phyloP scores from a whole-genome alignment of 2,113 vertebrate genomes.

The Brachyhypopomus occidentalis region DNA sequence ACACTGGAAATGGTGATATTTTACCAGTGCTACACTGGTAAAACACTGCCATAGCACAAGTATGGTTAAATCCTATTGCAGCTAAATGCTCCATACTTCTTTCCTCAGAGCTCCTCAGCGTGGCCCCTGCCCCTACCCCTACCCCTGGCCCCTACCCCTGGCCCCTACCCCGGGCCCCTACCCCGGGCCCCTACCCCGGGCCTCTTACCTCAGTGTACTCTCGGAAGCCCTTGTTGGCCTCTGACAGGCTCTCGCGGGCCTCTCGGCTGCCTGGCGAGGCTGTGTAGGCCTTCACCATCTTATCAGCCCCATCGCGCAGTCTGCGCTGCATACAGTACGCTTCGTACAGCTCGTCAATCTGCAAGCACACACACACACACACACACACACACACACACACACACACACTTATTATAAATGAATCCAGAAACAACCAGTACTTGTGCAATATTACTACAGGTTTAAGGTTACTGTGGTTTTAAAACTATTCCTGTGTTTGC shows the following conservation, averaged over 20 bases:
- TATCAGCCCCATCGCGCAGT: slow-evolving; percentile 90
- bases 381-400: not conserved
- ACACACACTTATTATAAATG: not conserved
- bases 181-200: no score
- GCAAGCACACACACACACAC: not conserved
- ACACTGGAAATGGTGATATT: not conserved
- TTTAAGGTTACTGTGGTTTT: no score
- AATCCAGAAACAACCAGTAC: no score
- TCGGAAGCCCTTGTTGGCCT: slow-evolving; percentile 91
- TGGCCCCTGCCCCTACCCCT: not conserved
- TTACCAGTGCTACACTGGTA: slow-evolving; percentile 6
- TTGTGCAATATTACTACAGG: not conserved
- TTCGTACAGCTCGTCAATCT: slow-evolving; percentile 96
- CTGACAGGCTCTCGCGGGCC: slow-evolving; percentile 87
- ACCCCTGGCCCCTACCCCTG: no score
- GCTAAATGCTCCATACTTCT: not conserved
- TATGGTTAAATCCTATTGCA: not conserved
- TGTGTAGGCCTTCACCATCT: slow-evolving; percentile 93
- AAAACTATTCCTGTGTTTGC: no score
- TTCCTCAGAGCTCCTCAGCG: no score
- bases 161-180: not conserved
- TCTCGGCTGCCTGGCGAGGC: slow-evolving; percentile 85
- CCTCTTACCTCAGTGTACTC: slow-evolving; percentile 90
- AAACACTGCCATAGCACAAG: not conserved
- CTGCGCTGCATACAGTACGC: slow-evolving; percentile 92